Conservation (phyloP, 53 echinoderm and acorn worm genomes). For the Holothuria leucospilota region DNA sequence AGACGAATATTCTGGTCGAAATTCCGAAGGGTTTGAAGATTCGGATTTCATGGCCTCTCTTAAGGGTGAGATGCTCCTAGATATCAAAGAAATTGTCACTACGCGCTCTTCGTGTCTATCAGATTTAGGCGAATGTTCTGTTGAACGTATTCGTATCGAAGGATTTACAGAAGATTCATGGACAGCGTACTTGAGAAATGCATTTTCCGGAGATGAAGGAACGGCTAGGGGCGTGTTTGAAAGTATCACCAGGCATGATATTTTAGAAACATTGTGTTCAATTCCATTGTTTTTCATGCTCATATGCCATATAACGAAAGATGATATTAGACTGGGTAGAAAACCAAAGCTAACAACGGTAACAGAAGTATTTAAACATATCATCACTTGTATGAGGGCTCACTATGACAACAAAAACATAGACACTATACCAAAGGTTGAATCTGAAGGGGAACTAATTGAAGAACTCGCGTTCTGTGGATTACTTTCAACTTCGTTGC, state of each 20-base stretch:
- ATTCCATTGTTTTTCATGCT: conserved; percentile 1
- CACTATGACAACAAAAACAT: neutral
- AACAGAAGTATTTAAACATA: conserved; percentile 17
- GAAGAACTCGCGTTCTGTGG: neutral
- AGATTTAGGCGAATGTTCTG: neutral
- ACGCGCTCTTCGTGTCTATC: neutral
- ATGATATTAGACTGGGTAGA: neutral
- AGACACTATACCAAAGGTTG: neutral
- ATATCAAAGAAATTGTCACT: conserved; percentile 1
- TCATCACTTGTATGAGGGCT: conserved; percentile 13
- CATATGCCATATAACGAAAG: neutral
- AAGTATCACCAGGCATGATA: neutral
- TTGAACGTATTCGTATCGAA: conserved; percentile 1
- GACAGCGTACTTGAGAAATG: neutral
- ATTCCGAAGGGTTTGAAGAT: neutral
- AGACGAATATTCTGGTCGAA: conserved; percentile 6
- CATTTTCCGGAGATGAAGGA: neutral
- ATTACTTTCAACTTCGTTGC: neutral
- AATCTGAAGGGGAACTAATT: neutral
- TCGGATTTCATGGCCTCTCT: neutral
- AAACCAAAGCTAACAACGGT: neutral
- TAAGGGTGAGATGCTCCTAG: neutral
- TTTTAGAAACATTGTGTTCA: neutral
- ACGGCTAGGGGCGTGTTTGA: neutral
- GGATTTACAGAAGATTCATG: neutral